Conservation (phyloP, 2,888 invertebrate genomes). For the Brenthis ino region DNA sequence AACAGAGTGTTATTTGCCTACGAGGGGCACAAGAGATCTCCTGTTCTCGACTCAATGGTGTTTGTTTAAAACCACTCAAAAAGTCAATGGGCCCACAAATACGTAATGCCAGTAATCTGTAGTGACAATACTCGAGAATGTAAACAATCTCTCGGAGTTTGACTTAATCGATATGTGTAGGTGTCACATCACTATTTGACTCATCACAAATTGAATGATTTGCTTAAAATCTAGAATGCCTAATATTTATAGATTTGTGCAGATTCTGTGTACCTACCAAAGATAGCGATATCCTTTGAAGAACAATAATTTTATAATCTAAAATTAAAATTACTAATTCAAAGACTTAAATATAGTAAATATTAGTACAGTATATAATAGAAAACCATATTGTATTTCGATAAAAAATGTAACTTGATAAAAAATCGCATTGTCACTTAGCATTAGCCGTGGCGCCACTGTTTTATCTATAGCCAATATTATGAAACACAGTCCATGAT, state of each 20-base stretch:
- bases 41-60: constrained; percentile 66
- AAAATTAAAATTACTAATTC: too few species aligned
- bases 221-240: too few species aligned
- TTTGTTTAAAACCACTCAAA: constrained; percentile 76
- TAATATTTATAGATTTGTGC: too few species aligned
- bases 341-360: too few species aligned
- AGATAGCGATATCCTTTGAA: too few species aligned
- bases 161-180: constrained; percentile 37
- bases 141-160: constrained; percentile 46
- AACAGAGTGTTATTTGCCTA: constrained; percentile 59
- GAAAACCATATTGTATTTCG: too few species aligned
- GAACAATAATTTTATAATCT: too few species aligned
- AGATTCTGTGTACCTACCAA: too few species aligned
- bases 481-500: constrained; percentile 34
- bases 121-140: constrained; percentile 62
- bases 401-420: background rate
- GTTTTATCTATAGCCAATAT: constrained; percentile 41
- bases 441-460: constrained; percentile 39
- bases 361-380: too few species aligned
- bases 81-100: constrained; percentile 66
- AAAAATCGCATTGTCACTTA: constrained; percentile 21
- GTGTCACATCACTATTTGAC: constrained; percentile 46
- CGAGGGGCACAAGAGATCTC: constrained; percentile 62
- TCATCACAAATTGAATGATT: background rate
- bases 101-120: constrained; percentile 66